Evolutionary conservation across 1,140 invertebrate genomes (phyloP), one percentile per base, ranked within the genome.

Genomic region (Pseudomyrmex flavicornis): DNA sequence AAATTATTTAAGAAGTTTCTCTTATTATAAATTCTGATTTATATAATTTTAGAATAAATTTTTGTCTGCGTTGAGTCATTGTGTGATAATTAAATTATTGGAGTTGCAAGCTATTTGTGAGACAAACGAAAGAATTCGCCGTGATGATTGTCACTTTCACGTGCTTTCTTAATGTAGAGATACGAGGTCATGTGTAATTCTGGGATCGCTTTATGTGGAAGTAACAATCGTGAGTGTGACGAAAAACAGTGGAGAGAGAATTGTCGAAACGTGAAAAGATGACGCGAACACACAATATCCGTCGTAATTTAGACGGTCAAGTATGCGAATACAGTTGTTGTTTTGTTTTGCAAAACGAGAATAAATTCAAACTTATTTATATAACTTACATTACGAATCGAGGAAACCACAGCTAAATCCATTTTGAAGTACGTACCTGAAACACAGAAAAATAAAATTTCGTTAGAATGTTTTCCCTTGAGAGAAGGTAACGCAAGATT

Each of bases 201-300:
- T 46, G 50, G 10, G 20, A 56, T 69, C 52, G 12, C 73, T 20
- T 7, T 7, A 17, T 50, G 73, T 50, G 59, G 48, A 70, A 58
- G 52, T 70, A 44, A 72, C 54, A 59, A 80, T 80, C 66, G 46
- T 80, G 65, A 66, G 76, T 58, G 76, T 70, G 76, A 66, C 65
- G 26, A 80, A 59, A 26, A 26, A 48, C 9, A 70, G n/a, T 17
- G 52, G 59, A 22, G 9, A 54, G 20, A 26, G 44, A 1, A 72
- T 70, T 48, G 44, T 44, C 12, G 66, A 80, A 70, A 70, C 20
- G 0, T 20, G 13, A 22, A 56, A 80, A 54, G 50, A 79, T 80
- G 66, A 80, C 22, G 66, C 46, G 13, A 59, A 59, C 46, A 70
- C 48, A 80, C 20, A 48, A 35, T 22, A 15, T 79, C 44, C 15